Conservation (phyloP, 64 coral and sea anemone species). For the Actinia equina region DNA sequence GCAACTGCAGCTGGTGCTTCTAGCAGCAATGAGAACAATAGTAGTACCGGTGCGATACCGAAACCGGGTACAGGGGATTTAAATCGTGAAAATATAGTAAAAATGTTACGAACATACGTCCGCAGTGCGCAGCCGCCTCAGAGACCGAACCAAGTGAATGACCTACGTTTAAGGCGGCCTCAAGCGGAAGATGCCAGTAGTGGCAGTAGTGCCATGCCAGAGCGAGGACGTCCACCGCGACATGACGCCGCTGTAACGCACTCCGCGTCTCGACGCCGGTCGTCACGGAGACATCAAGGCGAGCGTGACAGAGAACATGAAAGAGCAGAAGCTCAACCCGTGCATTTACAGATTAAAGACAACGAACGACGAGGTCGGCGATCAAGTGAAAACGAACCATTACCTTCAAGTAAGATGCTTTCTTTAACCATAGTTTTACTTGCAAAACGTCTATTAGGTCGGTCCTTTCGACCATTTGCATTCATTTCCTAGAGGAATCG, state of each 20-base stretch:
- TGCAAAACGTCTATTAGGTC: neutral
- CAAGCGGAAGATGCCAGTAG: neutral
- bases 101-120: constrained; percentile 10
- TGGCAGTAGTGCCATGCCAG: neutral
- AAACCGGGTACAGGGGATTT: constrained; percentile 7
- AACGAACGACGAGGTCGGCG: constrained; percentile 40
- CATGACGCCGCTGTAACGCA: neutral
- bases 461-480: too few species aligned
- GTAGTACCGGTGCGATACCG: constrained; percentile 8
- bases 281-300: neutral
- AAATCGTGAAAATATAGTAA: constrained; percentile 8
- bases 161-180: neutral
- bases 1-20: neutral
- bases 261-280: neutral
- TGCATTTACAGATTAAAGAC: constrained; percentile 79
- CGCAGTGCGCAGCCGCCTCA: constrained; percentile 14
- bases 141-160: neutral
- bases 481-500: too few species aligned
- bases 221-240: neutral
- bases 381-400: constrained; percentile 37
- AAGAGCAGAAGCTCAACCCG: constrained; percentile 25
- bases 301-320: neutral
- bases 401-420: constrained; percentile 82
- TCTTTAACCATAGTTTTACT: neutral
- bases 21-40: neutral